Evolutionary conservation across 1,140 invertebrate species (phyloP).

Genomic region (Nasonia giraulti): DNA sequence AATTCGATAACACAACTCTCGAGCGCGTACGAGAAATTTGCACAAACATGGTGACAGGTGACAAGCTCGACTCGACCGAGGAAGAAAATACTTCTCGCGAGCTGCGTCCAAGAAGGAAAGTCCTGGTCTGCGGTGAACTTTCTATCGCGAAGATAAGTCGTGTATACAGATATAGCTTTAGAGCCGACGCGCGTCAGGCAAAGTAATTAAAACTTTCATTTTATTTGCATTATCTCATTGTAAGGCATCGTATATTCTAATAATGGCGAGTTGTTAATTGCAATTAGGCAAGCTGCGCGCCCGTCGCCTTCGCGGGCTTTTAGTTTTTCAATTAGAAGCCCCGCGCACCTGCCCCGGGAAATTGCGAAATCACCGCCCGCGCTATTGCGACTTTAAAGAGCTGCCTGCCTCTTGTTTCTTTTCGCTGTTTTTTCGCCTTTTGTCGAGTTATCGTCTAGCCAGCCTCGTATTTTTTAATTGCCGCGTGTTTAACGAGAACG

Average conservation of each 20-base stretch:
- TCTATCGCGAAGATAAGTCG: slow-evolving; percentile 55
- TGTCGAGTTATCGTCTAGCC: neutral
- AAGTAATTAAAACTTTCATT: slow-evolving; percentile 75
- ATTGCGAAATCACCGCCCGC: slow-evolving; percentile 42
- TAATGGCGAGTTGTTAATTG: slow-evolving; percentile 74
- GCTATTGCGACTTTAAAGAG: slow-evolving; percentile 31
- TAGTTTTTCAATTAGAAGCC: slow-evolving; percentile 49
- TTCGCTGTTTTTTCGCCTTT: slow-evolving; percentile 17
- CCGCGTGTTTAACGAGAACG: neutral
- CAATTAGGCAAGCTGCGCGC: slow-evolving; percentile 68
- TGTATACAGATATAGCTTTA: slow-evolving; percentile 39
- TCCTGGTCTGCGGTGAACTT: slow-evolving; percentile 67
- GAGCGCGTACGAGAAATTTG: neutral
- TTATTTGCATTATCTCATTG: slow-evolving; percentile 75
- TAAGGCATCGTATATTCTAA: slow-evolving; percentile 73
- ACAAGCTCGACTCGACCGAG: neutral
- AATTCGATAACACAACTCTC: neutral
- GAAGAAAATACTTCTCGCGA: neutral
- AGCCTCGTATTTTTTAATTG: slow-evolving; percentile 23
- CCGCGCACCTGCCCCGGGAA: neutral
- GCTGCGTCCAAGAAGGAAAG: slow-evolving; percentile 21
- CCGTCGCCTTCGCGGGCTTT: slow-evolving; percentile 52
- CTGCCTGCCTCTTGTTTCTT: slow-evolving; percentile 20
- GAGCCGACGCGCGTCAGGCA: slow-evolving; percentile 62
- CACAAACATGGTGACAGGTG: slow-evolving; percentile 17